These are phyloP conservation scores for Cantharis rufa DNA, from an alignment of 2,888 invertebrate species.

Conservation along the genomic window DNA sequence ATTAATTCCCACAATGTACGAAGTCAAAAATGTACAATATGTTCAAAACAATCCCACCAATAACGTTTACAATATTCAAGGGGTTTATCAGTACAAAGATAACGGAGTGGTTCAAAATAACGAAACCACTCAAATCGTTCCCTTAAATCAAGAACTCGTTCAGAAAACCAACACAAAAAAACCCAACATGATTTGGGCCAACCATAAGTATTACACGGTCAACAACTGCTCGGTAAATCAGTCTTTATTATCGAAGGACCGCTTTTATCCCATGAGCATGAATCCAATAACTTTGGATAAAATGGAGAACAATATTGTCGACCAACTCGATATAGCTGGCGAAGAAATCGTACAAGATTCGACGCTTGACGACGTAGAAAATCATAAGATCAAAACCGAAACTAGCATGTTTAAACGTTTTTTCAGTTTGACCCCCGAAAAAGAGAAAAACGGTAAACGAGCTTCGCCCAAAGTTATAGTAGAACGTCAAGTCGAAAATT, in stretches of 20 bases:
- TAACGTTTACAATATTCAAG: conserved; percentile 17
- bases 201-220: conserved; percentile 48
- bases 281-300: conserved; percentile 44
- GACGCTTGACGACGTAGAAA: background rate
- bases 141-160: background rate
- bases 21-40: conserved; percentile 8
- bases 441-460: conserved; percentile 1
- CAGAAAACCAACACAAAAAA: conserved; percentile 10
- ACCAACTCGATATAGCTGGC: background rate
- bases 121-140: background rate
- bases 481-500: background rate
- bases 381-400: background rate
- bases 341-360: background rate
- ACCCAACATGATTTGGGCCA: conserved; percentile 37
- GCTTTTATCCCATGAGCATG: conserved; percentile 51
- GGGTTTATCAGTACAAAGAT: conserved; percentile 10
- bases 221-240: conserved; percentile 44
- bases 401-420: background rate
- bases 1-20: background rate
- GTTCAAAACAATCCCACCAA: background rate
- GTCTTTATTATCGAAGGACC: conserved; percentile 42
- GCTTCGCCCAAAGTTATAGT: background rate
- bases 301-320: background rate
- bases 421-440: background rate
- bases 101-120: background rate